Base-by-base conservation (phyloP, 2,888 invertebrate genomes). In the Listrodromus nycthemerus region DNA sequence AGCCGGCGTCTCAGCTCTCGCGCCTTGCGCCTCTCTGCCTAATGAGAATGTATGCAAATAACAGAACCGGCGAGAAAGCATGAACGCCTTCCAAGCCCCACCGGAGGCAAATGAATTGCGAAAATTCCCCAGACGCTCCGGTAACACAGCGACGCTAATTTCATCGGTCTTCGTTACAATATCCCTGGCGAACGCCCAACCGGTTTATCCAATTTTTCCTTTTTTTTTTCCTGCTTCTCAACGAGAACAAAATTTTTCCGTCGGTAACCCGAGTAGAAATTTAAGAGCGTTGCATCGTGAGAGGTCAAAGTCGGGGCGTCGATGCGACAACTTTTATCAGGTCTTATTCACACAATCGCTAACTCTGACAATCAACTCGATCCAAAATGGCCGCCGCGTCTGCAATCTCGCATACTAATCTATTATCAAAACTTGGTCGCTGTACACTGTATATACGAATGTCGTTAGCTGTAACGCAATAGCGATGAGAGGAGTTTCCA, bases 31-130 rank as follows among this genome's bases (percentile, higher is more conserved):
- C 41, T 27, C 67, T 69, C 67, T 84, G 84, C 84, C 87, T 92
- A 91, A 92, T 91, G 92, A 92, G 90, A 91, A 91, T 88, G 89
- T 91, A 92, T 91, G 92, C 90, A 92, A 92, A 91, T 91, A 92
- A 91, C 87, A 84, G 85, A 71, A 66, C 45, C 58, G 41, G 74
- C 48, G 74, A 50, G 74, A 75, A 80, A 69, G 69, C 80, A 61
- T 50, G 48, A 61, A 41, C 41, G 61, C 33, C 16, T 69, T 61
- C 61, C 30, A 16, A 33, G 37, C 55, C 65, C 66, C 66, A 73
- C 73, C 74, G 58, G 61, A 58, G 55, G 80, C 61, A 69, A 74
- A 80, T 74, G 67, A 80, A 75, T 74, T 74, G 80, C 67, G 80
- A 75, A 80, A 75, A 45, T 45, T 67, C 37, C 80, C 48, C 27